A percentile compares a stretch with the other conserved stretches of the same genome.
phyloP scores from a whole-genome alignment of 2,888 invertebrate genomes.

The Sarcophaga carnaria region DNA sequence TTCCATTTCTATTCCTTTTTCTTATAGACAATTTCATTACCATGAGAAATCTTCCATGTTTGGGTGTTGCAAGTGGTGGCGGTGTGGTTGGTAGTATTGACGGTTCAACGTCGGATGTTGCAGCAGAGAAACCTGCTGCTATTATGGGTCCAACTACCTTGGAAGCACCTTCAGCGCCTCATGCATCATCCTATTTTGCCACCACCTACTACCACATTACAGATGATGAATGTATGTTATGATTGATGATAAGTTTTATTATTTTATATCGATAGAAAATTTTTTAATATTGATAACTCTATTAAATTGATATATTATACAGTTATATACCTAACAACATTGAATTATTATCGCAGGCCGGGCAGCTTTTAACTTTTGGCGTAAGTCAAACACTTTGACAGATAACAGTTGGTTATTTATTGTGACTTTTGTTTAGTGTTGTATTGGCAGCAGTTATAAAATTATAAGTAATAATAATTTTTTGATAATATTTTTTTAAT shows the following conservation, averaged over 20 bases:
- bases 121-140: slow-evolving; percentile 71
- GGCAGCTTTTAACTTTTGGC: no score
- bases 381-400: no score
- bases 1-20: slow-evolving; percentile 71
- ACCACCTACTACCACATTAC: slow-evolving; percentile 81
- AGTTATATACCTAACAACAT: not conserved
- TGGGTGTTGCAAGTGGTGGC: slow-evolving; percentile 75
- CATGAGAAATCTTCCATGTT: slow-evolving; percentile 81
- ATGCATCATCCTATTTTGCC: slow-evolving; percentile 80
- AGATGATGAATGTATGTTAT: slow-evolving; percentile 81
- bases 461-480: no score
- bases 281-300: not conserved
- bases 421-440: no score
- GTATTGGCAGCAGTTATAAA: no score
- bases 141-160: slow-evolving; percentile 76
- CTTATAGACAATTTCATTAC: slow-evolving; percentile 81
- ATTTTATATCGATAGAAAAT: slow-evolving; percentile 15
- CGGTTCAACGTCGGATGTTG: slow-evolving; percentile 69
- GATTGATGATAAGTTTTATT: slow-evolving; percentile 42
- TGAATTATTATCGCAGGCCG: no score
- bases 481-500: no score
- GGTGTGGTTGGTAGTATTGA: slow-evolving; percentile 72
- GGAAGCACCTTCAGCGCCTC: slow-evolving; percentile 76
- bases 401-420: no score
- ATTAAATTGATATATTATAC: not conserved